Evolutionary conservation across 2,113 vertebrate genomes (phyloP), one percentile per base, ranked within the genome.

Genomic region (Pseudorectes ferrugineus): DNA sequence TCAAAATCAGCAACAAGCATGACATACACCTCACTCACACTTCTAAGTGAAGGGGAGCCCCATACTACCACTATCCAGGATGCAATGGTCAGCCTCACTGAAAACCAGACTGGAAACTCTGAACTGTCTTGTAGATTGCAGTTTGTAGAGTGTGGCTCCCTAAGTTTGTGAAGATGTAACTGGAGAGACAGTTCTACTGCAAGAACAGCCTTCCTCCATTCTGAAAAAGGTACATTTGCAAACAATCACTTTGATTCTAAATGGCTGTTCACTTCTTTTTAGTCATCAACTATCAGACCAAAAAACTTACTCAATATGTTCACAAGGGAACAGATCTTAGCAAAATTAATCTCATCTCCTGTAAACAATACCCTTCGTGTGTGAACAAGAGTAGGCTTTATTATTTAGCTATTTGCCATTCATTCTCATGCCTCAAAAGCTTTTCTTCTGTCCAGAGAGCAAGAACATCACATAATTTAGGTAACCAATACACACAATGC

Each of bases 281-380:
- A 88, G 82, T 46, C 66, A 68, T 19, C 66, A 93, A 76, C 18
- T 76, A 58, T 45, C 52, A 87, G 77, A 66, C 20, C 15, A 74
- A 58, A 76, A 85, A 73, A 25, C 38, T 59, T 65, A 58, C 11
- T 79, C 28, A 38, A 8, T 63, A 12, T 6, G 17, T 33, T 87
- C 88, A 85, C 26, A 33, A 33, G 40, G 45, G 74, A 92, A 82
- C 12, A 57, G 26, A 66, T 73, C 46, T 73, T 73, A 36, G 42
- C 29, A 87, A 91, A 95, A 95, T 70, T 87, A 94, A 91, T 40
- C 42, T 82, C 66, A 73, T 85, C 46, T 95, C 62, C 71, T 82
- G 19, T 76, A 88, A 95, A 89, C 70, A 89, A 91, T 45, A 91
- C 66, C 12, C 42, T 73, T 82, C 0, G 0, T 42, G 25, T 79